Conservation (phyloP, 2,797 vertebrate species). For the Muscicapa striata region DNA sequence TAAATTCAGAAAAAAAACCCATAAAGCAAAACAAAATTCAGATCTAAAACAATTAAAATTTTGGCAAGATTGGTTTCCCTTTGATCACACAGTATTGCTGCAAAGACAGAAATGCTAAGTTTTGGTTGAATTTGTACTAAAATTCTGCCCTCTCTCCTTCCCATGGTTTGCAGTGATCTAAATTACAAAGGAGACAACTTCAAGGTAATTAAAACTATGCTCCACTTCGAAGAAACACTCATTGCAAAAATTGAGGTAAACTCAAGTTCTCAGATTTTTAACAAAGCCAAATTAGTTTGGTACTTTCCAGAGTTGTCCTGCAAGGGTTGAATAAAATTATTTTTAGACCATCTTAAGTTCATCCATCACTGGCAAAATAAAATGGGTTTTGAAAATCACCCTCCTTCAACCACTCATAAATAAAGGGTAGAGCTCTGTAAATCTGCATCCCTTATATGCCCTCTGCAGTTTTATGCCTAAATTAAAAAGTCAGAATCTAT, state of each 20-base stretch:
- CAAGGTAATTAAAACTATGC: not conserved
- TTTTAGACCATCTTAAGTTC: not conserved
- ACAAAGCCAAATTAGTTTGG: not conserved
- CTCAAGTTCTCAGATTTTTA: not conserved
- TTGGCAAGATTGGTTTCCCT: not conserved
- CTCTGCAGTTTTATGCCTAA: constrained; percentile 29
- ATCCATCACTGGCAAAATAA: constrained; percentile 11
- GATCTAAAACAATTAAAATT: not conserved
- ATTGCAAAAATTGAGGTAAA: not conserved
- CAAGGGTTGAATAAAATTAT: not conserved
- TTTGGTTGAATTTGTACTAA: not conserved
- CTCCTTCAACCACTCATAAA: constrained; percentile 23
- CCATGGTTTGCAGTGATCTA: not conserved
- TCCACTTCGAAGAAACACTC: not conserved
- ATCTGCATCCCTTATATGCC: constrained; percentile 1
- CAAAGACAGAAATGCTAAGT: not conserved
- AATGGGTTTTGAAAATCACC: not conserved
- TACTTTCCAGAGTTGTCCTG: not conserved
- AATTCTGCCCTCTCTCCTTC: not conserved
- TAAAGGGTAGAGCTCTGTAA: not conserved
- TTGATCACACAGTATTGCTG: not conserved
- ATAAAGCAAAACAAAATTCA: not conserved
- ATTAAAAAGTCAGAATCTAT: constrained; percentile 62
- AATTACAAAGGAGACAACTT: not conserved
- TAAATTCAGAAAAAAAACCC: not conserved